These are phyloP conservation scores for Delichon dasypus DNA, from an alignment of 2,797 vertebrate species.

Conservation along the genomic window DNA sequence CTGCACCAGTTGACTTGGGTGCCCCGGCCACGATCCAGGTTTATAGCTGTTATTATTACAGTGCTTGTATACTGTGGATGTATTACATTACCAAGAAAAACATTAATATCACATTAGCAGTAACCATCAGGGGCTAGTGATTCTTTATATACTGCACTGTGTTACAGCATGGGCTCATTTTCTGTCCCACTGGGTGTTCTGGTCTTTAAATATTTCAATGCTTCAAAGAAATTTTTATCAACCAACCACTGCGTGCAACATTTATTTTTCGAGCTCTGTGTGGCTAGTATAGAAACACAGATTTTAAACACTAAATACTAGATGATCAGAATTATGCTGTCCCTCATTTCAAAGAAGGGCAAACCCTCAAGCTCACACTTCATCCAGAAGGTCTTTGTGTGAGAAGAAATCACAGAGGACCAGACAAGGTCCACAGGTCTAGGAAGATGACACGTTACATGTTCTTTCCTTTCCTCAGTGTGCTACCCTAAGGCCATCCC, in stretches of 20 bases:
- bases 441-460: neutral
- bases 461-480: neutral
- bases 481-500: neutral
- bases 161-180: slow-evolving; percentile 42
- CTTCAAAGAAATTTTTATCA: slow-evolving; percentile 29
- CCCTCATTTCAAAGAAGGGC: neutral
- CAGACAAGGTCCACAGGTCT: neutral
- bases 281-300: neutral
- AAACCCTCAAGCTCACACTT: neutral
- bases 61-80: slow-evolving; percentile 41
- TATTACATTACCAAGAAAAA: slow-evolving; percentile 50
- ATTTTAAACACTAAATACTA: slow-evolving; percentile 8
- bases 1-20: neutral
- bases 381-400: neutral
- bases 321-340: neutral
- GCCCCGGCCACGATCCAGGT: slow-evolving; percentile 35
- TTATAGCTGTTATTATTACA: slow-evolving; percentile 28
- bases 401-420: neutral
- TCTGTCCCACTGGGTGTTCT: slow-evolving; percentile 4
- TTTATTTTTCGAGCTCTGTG: slow-evolving; percentile 25
- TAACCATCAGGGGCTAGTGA: slow-evolving; percentile 19
- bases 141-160: slow-evolving; percentile 25
- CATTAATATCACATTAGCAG: slow-evolving; percentile 44
- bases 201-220: slow-evolving; percentile 49
- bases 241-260: neutral